phyloP scores from a whole-genome alignment of 1,140 invertebrate genomes.

The Ips nitidus region DNA sequence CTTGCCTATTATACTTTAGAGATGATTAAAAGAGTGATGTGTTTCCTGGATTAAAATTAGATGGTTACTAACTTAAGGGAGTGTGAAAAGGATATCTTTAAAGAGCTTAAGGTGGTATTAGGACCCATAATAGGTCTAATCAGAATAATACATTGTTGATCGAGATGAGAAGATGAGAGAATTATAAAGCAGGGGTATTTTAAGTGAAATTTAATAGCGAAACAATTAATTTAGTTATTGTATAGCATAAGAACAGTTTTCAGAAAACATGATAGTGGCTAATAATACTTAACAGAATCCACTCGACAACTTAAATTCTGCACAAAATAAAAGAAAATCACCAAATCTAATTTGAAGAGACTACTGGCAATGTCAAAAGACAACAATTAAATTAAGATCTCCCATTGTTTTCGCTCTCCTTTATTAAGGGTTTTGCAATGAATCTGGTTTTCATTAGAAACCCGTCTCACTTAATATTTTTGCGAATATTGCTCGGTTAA shows the following conservation, averaged over 20 bases:
- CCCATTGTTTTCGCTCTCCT: not conserved
- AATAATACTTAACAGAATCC: not conserved
- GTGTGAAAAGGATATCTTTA: not conserved
- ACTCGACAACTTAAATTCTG: not conserved
- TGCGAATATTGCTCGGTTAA: conserved; percentile 10
- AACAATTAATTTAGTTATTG: not conserved
- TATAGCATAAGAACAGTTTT: not conserved
- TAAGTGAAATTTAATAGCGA: not conserved
- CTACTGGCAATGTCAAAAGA: conserved; percentile 3
- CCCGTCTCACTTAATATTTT: conserved; percentile 1
- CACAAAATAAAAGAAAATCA: not conserved
- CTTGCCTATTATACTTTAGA: too few relatives aligned
- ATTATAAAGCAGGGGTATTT: not conserved
- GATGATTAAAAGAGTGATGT: too few relatives aligned
- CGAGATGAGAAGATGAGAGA: not conserved
- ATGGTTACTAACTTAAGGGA: not conserved
- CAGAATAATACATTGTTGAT: not conserved
- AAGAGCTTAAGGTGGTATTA: not conserved
- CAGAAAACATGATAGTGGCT: too few relatives aligned
- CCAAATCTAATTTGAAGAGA: conserved; percentile 12
- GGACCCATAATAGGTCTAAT: not conserved
- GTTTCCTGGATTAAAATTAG: not conserved
- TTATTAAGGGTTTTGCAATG: conserved; percentile 14
- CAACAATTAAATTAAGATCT: conserved; percentile 18
- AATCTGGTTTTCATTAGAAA: conserved; percentile 16